phyloP scores from a whole-genome alignment of 2,888 invertebrate species.

The Ichneumoninae sp. region DNA sequence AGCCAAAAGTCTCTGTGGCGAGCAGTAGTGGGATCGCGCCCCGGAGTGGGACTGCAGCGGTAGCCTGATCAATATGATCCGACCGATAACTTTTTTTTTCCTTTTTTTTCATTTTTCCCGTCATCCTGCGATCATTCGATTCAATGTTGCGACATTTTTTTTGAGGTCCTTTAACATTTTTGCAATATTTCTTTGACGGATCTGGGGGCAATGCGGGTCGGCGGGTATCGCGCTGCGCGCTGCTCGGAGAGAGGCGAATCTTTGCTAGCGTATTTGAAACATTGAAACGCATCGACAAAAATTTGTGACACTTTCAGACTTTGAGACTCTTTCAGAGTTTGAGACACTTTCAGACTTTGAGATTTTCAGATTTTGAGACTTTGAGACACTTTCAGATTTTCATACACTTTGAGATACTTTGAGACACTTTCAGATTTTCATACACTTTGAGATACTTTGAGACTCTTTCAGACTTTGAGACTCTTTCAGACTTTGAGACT shows the following conservation, averaged over 20 bases:
- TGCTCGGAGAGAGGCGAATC: not conserved
- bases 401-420: too few species aligned
- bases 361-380: too few species aligned
- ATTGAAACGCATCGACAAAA: too few species aligned
- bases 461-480: too few species aligned
- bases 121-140: not conserved
- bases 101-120: slow-evolving; percentile 51
- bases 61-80: slow-evolving; percentile 94
- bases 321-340: too few species aligned
- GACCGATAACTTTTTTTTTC: slow-evolving; percentile 89
- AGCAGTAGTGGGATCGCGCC: slow-evolving; percentile 99
- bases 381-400: too few species aligned
- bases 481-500: too few species aligned
- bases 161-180: not conserved
- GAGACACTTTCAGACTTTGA: too few species aligned
- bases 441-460: too few species aligned
- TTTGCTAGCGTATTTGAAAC: too few species aligned
- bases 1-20: slow-evolving; percentile 99
- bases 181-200: not conserved
- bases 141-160: slow-evolving; percentile 9
- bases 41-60: slow-evolving; percentile 95
- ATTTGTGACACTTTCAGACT: too few species aligned
- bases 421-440: too few species aligned
- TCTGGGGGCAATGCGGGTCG: not conserved
- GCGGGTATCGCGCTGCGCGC: not conserved